Evolutionary conservation across 2,888 invertebrate genomes (phyloP), one percentile per base, ranked within the genome.

Genomic region (Cheilosia grossa): DNA sequence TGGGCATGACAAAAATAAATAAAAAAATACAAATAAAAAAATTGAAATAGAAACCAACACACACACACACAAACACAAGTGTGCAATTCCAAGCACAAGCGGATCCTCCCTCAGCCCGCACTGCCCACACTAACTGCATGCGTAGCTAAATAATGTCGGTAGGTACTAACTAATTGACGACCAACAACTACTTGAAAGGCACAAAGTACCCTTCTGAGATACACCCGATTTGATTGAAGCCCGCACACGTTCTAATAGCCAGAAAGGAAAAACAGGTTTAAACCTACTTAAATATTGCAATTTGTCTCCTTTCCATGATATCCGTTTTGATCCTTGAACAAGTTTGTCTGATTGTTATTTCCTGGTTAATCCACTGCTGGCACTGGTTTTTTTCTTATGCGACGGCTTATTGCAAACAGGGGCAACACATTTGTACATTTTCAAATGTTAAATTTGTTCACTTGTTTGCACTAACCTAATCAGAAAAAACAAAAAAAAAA

Each of bases 221-320:
- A 49, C 21, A 49, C 21, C 49, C 19, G 49, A 47, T 49, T 49
- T 9, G 15, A 15, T 33, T 4, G 10, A 2, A 27, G 17, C 3
- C 6, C n/a, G 3, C 27, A 30, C 27, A n/a, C 19, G 17, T 10
- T 54, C 4, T n/a, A 17, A 5, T 27, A 54, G 30, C 27, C 30
- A 51, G 40, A 61, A 24, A 44, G 6, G 27, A 58, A 21, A 21
- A 47, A 54, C 37, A 54, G 30, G 40, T 37, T 15, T 15, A n/a
- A 51, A 67, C 75, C 15, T 75, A 75, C 75, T 70, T 21, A 56
- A 56, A 47, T 47, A 54, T 15, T 42, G 61, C 63, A 9, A 13
- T 30, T 19, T 69, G 40, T 56, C 27, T 63, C 40, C 47, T 70
- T 69, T 63, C 53, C 69, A 70, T 78, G 69, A 54, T 70, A 70